Evolutionary conservation across 2,797 vertebrate species (phyloP).

Genomic region (Smutsia gigantea): DNA sequence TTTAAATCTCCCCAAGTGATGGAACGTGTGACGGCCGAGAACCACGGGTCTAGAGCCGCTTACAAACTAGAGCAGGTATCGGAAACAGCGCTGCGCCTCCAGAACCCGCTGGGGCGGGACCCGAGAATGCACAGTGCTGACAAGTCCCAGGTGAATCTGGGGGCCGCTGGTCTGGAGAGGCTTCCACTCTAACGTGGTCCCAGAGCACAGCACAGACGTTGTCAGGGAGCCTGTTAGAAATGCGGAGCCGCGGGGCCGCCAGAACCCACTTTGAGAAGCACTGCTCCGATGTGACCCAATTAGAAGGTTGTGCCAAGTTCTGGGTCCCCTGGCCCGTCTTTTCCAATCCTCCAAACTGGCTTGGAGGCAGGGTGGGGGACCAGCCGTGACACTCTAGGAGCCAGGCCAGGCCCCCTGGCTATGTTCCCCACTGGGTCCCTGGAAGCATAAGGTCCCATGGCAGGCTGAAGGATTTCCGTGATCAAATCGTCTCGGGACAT

Average conservation of each 20-base stretch:
- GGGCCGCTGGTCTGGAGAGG: background rate
- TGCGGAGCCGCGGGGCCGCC: background rate
- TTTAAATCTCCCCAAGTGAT: background rate
- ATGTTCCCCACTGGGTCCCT: background rate
- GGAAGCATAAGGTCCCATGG: background rate
- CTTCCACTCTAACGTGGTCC: rapidly evolving
- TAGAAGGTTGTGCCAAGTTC: rapidly evolving
- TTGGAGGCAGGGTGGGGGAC: background rate
- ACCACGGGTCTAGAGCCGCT: rapidly evolving
- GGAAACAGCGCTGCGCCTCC: no score
- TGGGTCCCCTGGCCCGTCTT: background rate
- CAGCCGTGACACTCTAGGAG: no score
- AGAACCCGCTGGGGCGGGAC: no score
- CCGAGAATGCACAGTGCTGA: background rate
- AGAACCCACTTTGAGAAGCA: rapidly evolving
- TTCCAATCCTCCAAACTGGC: background rate
- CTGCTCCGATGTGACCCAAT: rapidly evolving
- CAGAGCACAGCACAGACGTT: background rate
- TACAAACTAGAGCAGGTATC: background rate
- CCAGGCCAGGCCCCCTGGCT: background rate
- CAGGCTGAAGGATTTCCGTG: background rate
- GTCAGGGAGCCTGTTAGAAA: background rate
- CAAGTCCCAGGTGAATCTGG: background rate
- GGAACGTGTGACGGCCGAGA: background rate
- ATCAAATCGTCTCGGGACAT: background rate